These are phyloP conservation scores for Geotrypetes seraphini DNA, from an alignment of 2,797 vertebrate species.

Conservation along the genomic window DNA sequence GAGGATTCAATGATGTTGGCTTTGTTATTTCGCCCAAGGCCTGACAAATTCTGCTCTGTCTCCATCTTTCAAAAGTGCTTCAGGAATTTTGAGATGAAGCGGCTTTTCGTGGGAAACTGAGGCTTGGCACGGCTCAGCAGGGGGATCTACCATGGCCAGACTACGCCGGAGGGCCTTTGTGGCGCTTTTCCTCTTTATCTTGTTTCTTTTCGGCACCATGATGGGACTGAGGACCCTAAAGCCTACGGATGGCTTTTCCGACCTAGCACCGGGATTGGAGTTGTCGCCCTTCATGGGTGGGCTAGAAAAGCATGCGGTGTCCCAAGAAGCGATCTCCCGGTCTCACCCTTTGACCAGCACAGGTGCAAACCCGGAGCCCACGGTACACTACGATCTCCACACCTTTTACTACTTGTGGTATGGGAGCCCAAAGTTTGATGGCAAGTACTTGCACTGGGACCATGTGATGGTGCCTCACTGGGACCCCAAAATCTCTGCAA, in stretches of 20 bases:
- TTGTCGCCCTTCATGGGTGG: conserved; percentile 52
- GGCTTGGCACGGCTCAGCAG: too few species aligned
- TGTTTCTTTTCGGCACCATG: conserved; percentile 78
- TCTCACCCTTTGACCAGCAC: conserved; percentile 40
- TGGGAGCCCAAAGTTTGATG: conserved; percentile 60
- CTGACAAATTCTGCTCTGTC: background rate
- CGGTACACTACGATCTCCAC: conserved; percentile 72
- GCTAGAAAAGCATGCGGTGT: conserved; percentile 47
- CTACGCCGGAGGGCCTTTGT: conserved; percentile 72
- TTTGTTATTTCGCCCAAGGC: background rate
- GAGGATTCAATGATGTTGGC: background rate
- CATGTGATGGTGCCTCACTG: conserved; percentile 82
- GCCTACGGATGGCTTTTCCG: conserved; percentile 66
- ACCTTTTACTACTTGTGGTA: conserved; percentile 83
- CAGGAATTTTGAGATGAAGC: background rate
- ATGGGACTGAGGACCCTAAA: conserved; percentile 80
- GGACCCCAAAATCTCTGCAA: conserved; percentile 82
- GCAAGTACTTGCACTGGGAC: conserved; percentile 77
- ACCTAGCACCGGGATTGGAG: conserved; percentile 60
- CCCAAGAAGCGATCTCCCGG: conserved; percentile 41
- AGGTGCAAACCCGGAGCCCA: conserved; percentile 36
- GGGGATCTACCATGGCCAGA: conserved; percentile 65
- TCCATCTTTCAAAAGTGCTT: background rate
- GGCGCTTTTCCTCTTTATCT: conserved; percentile 70
- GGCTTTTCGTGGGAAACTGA: background rate